Conservation (phyloP, 2,797 vertebrate species). For the Steatocranus sp. region DNA sequence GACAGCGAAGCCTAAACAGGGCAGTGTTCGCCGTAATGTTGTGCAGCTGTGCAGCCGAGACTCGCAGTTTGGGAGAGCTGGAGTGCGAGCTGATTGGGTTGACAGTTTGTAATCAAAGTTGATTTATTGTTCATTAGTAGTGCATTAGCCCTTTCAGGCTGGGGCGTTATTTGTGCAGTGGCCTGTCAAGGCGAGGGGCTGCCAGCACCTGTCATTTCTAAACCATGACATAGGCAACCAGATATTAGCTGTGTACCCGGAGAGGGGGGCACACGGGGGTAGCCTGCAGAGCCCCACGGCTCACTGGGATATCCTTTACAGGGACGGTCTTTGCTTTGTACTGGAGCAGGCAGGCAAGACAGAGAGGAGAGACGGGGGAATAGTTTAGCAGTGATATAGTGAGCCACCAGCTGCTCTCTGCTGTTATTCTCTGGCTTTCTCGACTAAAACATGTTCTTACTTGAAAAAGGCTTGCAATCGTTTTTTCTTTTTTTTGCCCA, state of each 20-base stretch:
- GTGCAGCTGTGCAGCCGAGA: conserved; percentile 73
- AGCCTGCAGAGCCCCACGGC: conserved; percentile 42
- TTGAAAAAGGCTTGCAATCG: conserved; percentile 34
- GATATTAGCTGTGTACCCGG: conserved; percentile 78
- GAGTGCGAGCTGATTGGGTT: conserved; percentile 89
- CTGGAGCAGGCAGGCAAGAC: conserved; percentile 38
- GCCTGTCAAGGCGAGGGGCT: conserved; percentile 89
- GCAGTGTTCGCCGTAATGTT: conserved; percentile 58
- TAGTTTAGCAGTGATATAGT: conserved; percentile 65
- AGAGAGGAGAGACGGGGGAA: conserved; percentile 52
- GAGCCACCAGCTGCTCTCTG: conserved; percentile 68
- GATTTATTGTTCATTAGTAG: conserved; percentile 99
- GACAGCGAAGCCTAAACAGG: conserved; percentile 73
- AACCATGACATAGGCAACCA: conserved; percentile 84
- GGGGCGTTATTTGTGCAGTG: conserved; percentile 92
- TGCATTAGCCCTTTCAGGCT: conserved; percentile 96
- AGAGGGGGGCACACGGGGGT: conserved; percentile 47
- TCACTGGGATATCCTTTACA: conserved; percentile 68
- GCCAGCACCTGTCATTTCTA: conserved; percentile 95
- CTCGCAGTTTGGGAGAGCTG: conserved; percentile 78
- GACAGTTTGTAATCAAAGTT: conserved; percentile 99
- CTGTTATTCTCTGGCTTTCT: conserved; percentile 42
- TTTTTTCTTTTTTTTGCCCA: background rate
- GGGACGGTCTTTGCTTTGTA: conserved; percentile 53
- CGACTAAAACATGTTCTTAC: conserved; percentile 51